Percentiles rank a stretch among this genome's conserved stretches.
phyloP scores from a whole-genome alignment of 2,797 vertebrate genomes.

The Tokudaia tokunoshimensis region DNA sequence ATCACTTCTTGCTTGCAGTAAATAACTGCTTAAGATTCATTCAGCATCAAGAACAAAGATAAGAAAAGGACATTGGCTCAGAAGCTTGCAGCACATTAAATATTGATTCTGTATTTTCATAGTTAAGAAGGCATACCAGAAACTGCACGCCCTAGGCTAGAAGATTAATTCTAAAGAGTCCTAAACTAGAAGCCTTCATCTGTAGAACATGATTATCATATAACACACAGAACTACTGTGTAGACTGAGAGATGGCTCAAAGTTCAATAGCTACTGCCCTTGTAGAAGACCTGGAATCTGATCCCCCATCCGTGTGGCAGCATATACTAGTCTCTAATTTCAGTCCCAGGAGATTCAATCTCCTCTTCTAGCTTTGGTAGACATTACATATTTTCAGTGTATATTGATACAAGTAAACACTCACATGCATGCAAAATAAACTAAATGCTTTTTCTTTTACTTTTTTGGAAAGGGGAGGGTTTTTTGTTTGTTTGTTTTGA shows the following conservation, averaged over 20 bases:
- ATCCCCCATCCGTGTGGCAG: not conserved
- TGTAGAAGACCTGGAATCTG: not conserved
- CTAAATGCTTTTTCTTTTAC: not conserved
- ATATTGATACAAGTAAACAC: not conserved
- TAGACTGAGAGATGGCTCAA: not conserved
- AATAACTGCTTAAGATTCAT: slow-evolving; percentile 53
- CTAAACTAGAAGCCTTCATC: not conserved
- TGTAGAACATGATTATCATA: not conserved
- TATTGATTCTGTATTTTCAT: not conserved
- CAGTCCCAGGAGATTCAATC: not conserved
- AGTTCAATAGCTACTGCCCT: not conserved
- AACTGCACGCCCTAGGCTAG: not conserved
- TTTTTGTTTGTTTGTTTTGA: not conserved
- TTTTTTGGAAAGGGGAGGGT: not conserved
- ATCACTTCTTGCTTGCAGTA: slow-evolving; percentile 31
- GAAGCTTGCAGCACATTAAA: not conserved
- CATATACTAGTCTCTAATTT: not conserved
- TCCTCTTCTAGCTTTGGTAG: not conserved
- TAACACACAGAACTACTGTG: not conserved
- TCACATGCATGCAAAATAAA: not conserved
- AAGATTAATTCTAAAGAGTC: not conserved
- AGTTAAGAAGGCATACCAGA: not conserved
- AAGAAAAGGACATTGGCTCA: slow-evolving; percentile 11
- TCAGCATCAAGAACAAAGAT: not conserved
- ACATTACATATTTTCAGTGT: not conserved